A percentile compares a stretch with the other conserved stretches of the same genome.
Conservation (phyloP, 2,797 vertebrate genomes). For the Danio aesculapii region DNA sequence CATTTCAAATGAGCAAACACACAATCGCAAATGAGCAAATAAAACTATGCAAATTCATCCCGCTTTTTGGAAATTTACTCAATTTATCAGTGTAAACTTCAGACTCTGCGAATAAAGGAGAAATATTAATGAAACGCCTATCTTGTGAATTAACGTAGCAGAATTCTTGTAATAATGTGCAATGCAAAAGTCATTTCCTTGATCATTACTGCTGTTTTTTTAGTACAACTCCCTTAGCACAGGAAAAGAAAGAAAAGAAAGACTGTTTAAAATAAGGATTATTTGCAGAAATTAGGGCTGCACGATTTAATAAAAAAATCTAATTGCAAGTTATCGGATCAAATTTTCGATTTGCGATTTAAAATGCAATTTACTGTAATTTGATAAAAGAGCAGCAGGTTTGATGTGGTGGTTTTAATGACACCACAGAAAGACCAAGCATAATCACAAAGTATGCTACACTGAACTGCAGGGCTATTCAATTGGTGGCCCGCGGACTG, state of each 20-base stretch:
- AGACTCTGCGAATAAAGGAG: background rate
- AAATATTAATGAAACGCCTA: background rate
- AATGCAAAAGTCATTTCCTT: background rate
- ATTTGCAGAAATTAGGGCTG: background rate
- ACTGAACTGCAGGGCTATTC: too few species aligned
- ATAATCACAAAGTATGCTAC: too few species aligned
- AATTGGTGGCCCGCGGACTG: too few species aligned
- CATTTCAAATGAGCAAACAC: slow-evolving; percentile 43
- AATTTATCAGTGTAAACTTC: slow-evolving; percentile 6
- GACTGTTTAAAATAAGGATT: background rate
- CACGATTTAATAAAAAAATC: too few species aligned
- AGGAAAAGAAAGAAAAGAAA: background rate
- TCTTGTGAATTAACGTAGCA: slow-evolving; percentile 10
- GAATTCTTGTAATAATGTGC: slow-evolving; percentile 7
- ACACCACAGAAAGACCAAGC: too few species aligned
- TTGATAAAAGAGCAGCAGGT: too few species aligned
- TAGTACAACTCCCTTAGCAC: background rate
- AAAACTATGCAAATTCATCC: slow-evolving; percentile 10
- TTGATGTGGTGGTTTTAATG: too few species aligned
- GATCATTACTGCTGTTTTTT: background rate
- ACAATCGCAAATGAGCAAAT: slow-evolving; percentile 28
- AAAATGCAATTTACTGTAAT: too few species aligned
- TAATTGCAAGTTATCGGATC: too few species aligned
- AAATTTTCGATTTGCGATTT: too few species aligned
- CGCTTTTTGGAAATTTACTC: slow-evolving; percentile 29